A percentile compares a stretch with the other conserved stretches of the same genome.
Conservation (phyloP, 2,113 vertebrate genomes). For the Erythrocercus mccallii region DNA sequence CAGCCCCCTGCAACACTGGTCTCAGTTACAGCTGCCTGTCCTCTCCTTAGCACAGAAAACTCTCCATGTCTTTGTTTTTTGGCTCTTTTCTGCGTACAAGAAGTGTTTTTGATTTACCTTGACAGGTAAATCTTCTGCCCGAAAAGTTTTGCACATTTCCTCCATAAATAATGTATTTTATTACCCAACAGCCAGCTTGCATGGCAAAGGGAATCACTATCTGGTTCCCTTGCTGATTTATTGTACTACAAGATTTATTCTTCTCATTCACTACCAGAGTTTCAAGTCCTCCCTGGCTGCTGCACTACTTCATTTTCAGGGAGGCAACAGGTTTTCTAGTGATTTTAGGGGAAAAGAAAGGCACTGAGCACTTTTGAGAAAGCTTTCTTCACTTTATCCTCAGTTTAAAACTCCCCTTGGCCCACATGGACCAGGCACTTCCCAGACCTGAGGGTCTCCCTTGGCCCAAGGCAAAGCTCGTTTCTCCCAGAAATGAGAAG, state of each 20-base stretch:
- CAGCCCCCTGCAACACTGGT: not conserved
- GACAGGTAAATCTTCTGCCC: not conserved
- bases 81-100: not conserved
- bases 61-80: not conserved
- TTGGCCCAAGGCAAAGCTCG: fast-evolving
- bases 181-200: not conserved
- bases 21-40: not conserved
- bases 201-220: not conserved
- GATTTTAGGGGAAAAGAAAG: not conserved
- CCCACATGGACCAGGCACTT: fast-evolving
- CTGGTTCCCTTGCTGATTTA: not conserved
- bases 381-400: not conserved
- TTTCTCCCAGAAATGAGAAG: not conserved
- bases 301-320: not conserved
- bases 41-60: not conserved
- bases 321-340: not conserved
- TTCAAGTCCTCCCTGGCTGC: not conserved
- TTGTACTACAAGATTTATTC: not conserved
- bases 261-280: not conserved
- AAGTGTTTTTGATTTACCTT: not conserved
- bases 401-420: not conserved
- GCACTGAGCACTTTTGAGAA: not conserved
- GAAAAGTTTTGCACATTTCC: not conserved
- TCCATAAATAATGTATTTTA: not conserved
- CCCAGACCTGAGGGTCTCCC: not conserved